A percentile compares a stretch with the other conserved stretches of the same genome.
Conservation (phyloP, 2,888 invertebrate genomes). For the Lomographa bimaculata region DNA sequence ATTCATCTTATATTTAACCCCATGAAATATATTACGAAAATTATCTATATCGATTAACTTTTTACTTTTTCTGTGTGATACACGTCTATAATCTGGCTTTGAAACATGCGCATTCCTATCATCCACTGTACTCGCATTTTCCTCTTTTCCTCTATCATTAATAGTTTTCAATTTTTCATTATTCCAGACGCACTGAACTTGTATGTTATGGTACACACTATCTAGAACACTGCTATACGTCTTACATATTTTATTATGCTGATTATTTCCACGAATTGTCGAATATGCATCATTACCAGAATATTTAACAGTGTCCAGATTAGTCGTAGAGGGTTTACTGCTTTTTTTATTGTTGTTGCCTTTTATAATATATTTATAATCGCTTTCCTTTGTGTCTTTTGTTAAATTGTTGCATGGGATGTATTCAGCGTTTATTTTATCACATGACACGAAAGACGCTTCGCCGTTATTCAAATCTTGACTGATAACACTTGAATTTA, state of each 20-base stretch:
- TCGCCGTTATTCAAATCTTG: constrained; percentile 7
- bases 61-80: not conserved
- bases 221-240: too few relatives aligned
- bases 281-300: too few relatives aligned
- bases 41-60: too few relatives aligned
- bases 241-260: too few relatives aligned
- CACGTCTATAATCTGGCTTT: not conserved
- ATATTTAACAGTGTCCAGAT: too few relatives aligned
- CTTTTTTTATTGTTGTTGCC: too few relatives aligned
- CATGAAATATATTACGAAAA: too few relatives aligned
- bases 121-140: not conserved
- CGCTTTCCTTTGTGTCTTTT: not conserved
- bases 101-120: not conserved
- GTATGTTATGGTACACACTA: constrained; percentile 22
- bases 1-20: constrained; percentile 5
- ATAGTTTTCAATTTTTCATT: not conserved
- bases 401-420: constrained; percentile 4
- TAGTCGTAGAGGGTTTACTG: too few relatives aligned
- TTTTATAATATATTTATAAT: too few relatives aligned
- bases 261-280: too few relatives aligned
- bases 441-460: constrained; percentile 3
- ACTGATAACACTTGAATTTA: constrained; percentile 1
- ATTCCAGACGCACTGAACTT: constrained; percentile 16
- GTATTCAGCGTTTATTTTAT: constrained; percentile 5
- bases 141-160: constrained; percentile 1